phyloP scores from a whole-genome alignment of 2,113 vertebrate genomes.

The Caranx ignobilis region DNA sequence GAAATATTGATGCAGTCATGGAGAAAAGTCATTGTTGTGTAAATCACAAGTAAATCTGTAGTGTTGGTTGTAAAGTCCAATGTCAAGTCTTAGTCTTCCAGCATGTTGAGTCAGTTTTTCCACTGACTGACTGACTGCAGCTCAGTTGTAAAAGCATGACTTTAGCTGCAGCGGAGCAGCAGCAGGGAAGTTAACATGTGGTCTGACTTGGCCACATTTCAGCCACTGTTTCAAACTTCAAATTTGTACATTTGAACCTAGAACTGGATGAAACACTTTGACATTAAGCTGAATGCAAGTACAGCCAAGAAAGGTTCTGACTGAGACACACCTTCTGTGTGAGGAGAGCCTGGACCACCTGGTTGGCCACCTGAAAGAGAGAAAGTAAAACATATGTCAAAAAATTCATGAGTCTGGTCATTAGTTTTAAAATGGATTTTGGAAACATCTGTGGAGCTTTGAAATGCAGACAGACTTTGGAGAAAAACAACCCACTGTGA shows the following conservation, averaged over 20 bases:
- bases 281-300: no score
- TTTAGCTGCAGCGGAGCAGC: no score
- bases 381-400: neutral
- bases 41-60: neutral
- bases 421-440: neutral
- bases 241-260: no score
- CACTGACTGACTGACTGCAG: neutral
- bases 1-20: neutral
- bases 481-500: slow-evolving; percentile 8
- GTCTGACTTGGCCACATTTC: no score
- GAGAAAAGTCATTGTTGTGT: no score
- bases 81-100: no score
- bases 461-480: slow-evolving; percentile 1
- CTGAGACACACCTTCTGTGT: slow-evolving; percentile 91
- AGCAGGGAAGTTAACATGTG: no score
- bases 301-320: neutral
- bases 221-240: no score
- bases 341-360: slow-evolving; percentile 94
- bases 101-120: neutral
- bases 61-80: neutral
- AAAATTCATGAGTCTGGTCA: neutral
- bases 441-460: slow-evolving; percentile 6
- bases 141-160: no score
- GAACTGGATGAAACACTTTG: no score
- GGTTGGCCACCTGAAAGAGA: slow-evolving; percentile 91